Conservation (phyloP, 2,888 invertebrate species). For the Bombylius major region DNA sequence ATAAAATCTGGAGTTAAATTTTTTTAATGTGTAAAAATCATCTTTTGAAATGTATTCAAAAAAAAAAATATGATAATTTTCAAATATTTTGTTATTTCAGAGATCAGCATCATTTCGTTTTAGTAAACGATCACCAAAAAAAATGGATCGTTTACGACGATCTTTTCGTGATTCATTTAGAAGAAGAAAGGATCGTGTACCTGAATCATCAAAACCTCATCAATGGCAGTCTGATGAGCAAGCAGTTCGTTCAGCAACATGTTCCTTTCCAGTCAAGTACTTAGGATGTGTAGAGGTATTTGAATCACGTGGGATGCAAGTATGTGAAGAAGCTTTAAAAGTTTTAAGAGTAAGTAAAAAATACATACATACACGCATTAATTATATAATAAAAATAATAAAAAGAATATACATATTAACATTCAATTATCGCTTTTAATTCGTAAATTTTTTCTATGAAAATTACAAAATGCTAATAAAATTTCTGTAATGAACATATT, state of each 20-base stretch:
- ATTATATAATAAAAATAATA: too few relatives aligned
- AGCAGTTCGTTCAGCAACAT: slow-evolving; percentile 89
- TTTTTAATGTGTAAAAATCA: too few relatives aligned
- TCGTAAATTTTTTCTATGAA: too few relatives aligned
- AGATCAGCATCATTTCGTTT: slow-evolving; percentile 42
- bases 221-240: slow-evolving; percentile 98
- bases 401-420: too few relatives aligned
- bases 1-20: too few relatives aligned
- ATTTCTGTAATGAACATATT: too few relatives aligned
- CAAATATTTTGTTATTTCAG: slow-evolving; percentile 28
- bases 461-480: too few relatives aligned
- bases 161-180: slow-evolving; percentile 92
- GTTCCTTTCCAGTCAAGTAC: slow-evolving; percentile 97
- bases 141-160: slow-evolving; percentile 79
- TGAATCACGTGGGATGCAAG: slow-evolving; percentile 98
- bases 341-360: slow-evolving; percentile 72
- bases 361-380: too few relatives aligned
- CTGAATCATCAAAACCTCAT: slow-evolving; percentile 91
- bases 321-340: slow-evolving; percentile 98
- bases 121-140: slow-evolving; percentile 53
- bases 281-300: slow-evolving; percentile 98
- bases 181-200: slow-evolving; percentile 74
- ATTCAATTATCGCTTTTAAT: too few relatives aligned
- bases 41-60: too few relatives aligned
- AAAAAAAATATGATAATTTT: not conserved